A percentile compares a stretch with the other conserved stretches of the same genome.
Conservation (phyloP, 2,797 vertebrate genomes). For the Picus viridis region DNA sequence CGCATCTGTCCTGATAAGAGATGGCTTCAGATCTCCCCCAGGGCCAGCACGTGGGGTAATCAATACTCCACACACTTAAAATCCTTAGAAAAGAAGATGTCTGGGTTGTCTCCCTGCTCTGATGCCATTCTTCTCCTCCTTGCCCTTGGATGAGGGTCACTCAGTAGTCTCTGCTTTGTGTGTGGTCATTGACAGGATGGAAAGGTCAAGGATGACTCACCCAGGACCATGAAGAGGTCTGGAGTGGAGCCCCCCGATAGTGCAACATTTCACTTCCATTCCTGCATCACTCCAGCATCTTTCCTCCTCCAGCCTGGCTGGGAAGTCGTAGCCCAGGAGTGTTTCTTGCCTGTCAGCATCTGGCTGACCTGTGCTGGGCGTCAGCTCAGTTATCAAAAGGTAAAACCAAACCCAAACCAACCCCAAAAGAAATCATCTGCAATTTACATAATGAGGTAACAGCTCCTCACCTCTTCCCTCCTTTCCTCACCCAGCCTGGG, state of each 20-base stretch:
- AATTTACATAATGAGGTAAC: constrained; percentile 61
- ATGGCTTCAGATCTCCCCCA: rapidly evolving
- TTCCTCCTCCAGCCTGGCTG: neutral
- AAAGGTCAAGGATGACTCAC: neutral
- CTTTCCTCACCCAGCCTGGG: constrained; percentile 15
- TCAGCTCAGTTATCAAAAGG: neutral
- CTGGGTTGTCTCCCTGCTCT: rapidly evolving
- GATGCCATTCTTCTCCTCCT: rapidly evolving
- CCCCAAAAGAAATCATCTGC: neutral
- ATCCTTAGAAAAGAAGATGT: neutral
- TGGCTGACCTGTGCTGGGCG: neutral
- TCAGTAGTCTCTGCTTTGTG: neutral
- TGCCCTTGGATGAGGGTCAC: neutral
- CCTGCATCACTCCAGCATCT: neutral
- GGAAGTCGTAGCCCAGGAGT: neutral
- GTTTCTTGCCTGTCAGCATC: neutral
- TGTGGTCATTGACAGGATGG: neutral
- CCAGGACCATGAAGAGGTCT: neutral
- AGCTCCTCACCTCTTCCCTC: neutral
- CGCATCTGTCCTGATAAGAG: neutral
- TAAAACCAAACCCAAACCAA: neutral
- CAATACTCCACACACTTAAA: rapidly evolving
- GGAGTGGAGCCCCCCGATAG: rapidly evolving
- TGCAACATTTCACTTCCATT: neutral
- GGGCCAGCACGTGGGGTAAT: neutral